These are phyloP conservation scores for Embidobia sp. DNA, from an alignment of 2,888 invertebrate genomes.

Conservation along the genomic window DNA sequence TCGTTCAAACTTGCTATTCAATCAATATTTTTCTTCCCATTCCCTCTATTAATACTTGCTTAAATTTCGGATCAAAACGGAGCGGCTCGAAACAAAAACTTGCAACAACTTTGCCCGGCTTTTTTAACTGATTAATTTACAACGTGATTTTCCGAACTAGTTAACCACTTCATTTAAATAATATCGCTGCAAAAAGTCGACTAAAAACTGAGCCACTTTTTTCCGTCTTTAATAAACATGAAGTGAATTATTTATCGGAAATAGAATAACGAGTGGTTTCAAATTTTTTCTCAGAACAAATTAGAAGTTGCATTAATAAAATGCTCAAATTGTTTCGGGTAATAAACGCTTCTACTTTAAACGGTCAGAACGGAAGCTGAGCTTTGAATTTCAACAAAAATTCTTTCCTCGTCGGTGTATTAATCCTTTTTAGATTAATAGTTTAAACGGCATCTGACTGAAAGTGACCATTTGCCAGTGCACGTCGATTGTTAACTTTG, in stretches of 20 bases:
- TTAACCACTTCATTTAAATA: not conserved
- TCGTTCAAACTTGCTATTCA: slow-evolving; percentile 3
- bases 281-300: no score
- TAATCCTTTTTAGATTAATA: slow-evolving; percentile 20
- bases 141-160: not conserved
- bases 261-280: no score
- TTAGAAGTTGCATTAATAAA: no score
- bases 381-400: slow-evolving; percentile 9
- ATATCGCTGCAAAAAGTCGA: no score
- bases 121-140: slow-evolving; percentile 1
- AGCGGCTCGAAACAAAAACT: not conserved
- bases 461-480: slow-evolving; percentile 7
- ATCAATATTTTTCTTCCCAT: slow-evolving; percentile 7
- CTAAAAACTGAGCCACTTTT: no score
- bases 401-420: slow-evolving; percentile 15
- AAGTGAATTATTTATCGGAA: no score
- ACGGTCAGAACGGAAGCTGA: not conserved
- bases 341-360: not conserved
- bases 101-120: not conserved
- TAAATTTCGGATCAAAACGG: slow-evolving; percentile 8
- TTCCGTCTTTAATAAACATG: no score
- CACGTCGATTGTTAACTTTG: slow-evolving; percentile 11
- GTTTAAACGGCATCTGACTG: not conserved
- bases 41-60: slow-evolving; percentile 8
- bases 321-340: no score